Evolutionary conservation across 1,140 invertebrate species (phyloP).

Genomic region (Meloidogyne floridensis): DNA sequence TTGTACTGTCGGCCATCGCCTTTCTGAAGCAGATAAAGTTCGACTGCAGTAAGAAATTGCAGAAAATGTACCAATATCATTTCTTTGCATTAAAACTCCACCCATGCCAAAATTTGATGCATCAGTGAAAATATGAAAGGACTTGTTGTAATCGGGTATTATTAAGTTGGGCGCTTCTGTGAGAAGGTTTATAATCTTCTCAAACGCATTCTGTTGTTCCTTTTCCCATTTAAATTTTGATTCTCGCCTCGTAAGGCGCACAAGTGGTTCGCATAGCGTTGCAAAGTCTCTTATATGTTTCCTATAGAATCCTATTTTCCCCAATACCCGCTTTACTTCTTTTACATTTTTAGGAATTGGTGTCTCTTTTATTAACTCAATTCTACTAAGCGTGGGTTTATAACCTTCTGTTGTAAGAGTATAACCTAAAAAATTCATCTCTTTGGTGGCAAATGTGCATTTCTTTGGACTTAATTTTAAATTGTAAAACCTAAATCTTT

Average conservation of each 20-base stretch:
- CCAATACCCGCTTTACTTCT: slow-evolving; percentile 14
- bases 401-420: background rate
- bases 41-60: slow-evolving; percentile 26
- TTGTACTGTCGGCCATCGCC: slow-evolving; percentile 8
- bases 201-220: slow-evolving; percentile 13
- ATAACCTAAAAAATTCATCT: slow-evolving; percentile 25
- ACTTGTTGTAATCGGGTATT: slow-evolving; percentile 22
- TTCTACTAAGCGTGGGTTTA: background rate
- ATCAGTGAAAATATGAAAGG: slow-evolving; percentile 28
- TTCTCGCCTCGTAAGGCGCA: slow-evolving; percentile 7
- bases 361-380: slow-evolving; percentile 4
- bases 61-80: background rate
- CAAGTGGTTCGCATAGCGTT: slow-evolving; percentile 15
- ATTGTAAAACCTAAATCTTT: slow-evolving; percentile 14
- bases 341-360: slow-evolving; percentile 15
- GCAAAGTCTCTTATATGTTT: slow-evolving; percentile 27
- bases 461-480: slow-evolving; percentile 20
- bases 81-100: slow-evolving; percentile 21
- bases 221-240: slow-evolving; percentile 13
- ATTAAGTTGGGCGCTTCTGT: slow-evolving; percentile 9
- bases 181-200: background rate
- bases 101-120: background rate
- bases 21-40: background rate
- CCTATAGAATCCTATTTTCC: slow-evolving; percentile 8
- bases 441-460: background rate